These are phyloP conservation scores for Megaceryle alcyon DNA, from an alignment of 2,797 vertebrate species.

Conservation along the genomic window DNA sequence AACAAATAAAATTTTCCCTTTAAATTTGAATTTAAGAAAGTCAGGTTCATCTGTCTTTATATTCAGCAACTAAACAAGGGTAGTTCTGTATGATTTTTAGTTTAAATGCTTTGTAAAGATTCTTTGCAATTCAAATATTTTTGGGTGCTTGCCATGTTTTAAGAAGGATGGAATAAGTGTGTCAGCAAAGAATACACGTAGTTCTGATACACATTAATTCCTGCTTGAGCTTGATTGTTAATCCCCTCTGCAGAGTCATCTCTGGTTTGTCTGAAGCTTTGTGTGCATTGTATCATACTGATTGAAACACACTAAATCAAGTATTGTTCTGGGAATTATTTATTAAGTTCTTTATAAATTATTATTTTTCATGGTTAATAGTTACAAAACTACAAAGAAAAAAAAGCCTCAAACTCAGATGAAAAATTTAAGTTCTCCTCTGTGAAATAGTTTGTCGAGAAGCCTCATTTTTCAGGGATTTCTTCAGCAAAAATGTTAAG, in stretches of 20 bases:
- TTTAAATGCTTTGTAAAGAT: neutral
- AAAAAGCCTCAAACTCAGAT: neutral
- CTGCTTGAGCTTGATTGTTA: constrained; percentile 25
- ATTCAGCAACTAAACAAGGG: neutral
- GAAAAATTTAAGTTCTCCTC: neutral
- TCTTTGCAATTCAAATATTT: neutral
- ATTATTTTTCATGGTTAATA: neutral
- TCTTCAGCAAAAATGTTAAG: neutral
- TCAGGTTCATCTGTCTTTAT: neutral
- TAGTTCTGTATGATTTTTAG: neutral
- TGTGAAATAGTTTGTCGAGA: neutral
- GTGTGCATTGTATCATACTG: neutral
- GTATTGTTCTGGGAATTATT: neutral
- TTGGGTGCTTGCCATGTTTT: neutral
- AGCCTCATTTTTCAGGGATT: neutral
- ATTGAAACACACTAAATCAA: neutral
- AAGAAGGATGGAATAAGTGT: neutral
- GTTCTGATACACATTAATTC: neutral
- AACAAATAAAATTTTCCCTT: neutral
- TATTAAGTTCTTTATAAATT: neutral
- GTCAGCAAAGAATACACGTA: neutral
- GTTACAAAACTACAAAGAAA: neutral
- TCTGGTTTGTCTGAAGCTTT: neutral
- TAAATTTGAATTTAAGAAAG: neutral
- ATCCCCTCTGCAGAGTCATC: neutral